Evolutionary conservation across 1,140 invertebrate genomes (phyloP).

Genomic region (Pseudoatta argentina): DNA sequence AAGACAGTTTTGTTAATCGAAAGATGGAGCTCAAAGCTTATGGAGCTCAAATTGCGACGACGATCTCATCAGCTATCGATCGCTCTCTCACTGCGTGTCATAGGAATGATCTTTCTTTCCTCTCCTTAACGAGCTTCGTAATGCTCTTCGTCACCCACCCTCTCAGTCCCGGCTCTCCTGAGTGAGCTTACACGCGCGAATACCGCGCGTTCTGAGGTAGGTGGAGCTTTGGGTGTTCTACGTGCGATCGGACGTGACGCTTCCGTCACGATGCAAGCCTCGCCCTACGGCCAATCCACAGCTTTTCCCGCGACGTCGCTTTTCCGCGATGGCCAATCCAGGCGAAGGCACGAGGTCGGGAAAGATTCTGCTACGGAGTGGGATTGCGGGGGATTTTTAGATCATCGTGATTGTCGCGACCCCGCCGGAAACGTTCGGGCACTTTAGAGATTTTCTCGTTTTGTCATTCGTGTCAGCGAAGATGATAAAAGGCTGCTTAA

Average conservation of each 20-base stretch:
- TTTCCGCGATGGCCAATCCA: constrained; percentile 79
- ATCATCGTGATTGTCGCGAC: constrained; percentile 36
- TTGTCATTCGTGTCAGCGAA: constrained; percentile 35
- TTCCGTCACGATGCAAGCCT: constrained; percentile 79
- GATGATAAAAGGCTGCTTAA: constrained; percentile 41
- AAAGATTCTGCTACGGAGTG: constrained; percentile 58
- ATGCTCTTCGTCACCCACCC: constrained; percentile 32
- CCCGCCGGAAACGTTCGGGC: constrained; percentile 42
- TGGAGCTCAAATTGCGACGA: background rate
- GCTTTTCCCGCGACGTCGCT: constrained; percentile 68
- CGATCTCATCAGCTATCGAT: constrained; percentile 11
- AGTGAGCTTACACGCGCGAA: constrained; percentile 56
- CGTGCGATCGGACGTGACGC: constrained; percentile 61
- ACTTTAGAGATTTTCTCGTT: constrained; percentile 55
- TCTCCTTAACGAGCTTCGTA: constrained; percentile 39
- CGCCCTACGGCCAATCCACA: constrained; percentile 84
- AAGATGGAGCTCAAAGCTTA: background rate
- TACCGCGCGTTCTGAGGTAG: constrained; percentile 75
- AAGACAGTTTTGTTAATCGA: background rate
- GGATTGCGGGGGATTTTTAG: constrained; percentile 60
- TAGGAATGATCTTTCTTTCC: constrained; percentile 24
- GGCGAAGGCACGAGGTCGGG: constrained; percentile 21
- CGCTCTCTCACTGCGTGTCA: constrained; percentile 9
- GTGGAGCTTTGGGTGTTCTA: constrained; percentile 80
- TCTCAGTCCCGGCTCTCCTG: constrained; percentile 1